Evolutionary conservation across 2,797 vertebrate species (phyloP).

Genomic region (Erithacus rubecula): DNA sequence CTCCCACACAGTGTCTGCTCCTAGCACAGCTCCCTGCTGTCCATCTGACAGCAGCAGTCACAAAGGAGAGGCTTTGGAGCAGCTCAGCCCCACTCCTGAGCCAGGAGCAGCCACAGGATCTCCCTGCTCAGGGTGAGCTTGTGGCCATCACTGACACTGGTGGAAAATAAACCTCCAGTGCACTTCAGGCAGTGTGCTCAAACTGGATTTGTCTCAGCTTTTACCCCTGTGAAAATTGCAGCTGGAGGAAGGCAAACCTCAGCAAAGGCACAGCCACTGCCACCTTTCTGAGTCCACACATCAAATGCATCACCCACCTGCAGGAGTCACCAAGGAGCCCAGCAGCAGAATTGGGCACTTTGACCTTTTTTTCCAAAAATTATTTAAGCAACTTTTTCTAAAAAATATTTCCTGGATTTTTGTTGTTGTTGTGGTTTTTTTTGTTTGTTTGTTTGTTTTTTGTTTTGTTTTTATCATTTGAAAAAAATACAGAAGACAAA

Average conservation of each 20-base stretch:
- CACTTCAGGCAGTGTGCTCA: background rate
- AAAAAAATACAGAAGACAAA: background rate
- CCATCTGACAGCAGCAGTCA: background rate
- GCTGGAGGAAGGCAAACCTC: background rate
- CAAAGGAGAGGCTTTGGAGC: background rate
- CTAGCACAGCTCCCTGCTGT: background rate
- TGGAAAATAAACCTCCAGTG: background rate
- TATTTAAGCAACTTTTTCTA: background rate
- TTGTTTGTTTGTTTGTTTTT: no score
- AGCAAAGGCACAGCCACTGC: background rate
- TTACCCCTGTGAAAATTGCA: background rate
- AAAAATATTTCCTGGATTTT: background rate
- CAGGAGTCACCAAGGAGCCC: accelerated
- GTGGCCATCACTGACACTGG: background rate
- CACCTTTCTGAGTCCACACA: background rate
- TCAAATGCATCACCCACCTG: accelerated
- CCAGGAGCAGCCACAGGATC: background rate
- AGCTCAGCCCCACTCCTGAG: background rate
- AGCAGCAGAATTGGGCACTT: background rate
- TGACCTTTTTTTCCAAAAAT: background rate
- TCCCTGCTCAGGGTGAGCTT: background rate
- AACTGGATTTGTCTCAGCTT: background rate
- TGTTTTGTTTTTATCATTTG: background rate
- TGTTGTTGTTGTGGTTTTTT: no score
- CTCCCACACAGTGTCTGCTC: background rate